Conservation (phyloP, 2,797 vertebrate species). For the Urophycis tenuis region DNA sequence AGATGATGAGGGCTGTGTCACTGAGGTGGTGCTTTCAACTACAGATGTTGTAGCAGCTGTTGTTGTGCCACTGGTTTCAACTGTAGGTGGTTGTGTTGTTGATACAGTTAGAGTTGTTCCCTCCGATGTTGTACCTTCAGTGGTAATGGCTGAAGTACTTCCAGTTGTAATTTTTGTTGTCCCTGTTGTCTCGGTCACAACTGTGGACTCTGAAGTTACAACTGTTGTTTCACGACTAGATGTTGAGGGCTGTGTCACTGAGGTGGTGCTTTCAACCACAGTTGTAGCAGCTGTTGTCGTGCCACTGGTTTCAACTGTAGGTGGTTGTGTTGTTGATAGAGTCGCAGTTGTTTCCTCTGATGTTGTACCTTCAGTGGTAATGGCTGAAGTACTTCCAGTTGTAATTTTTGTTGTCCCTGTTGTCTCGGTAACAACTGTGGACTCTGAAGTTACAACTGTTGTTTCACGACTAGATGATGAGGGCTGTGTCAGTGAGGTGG, state of each 20-base stretch:
- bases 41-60: conserved; percentile 8
- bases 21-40: background rate
- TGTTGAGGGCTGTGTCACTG: background rate
- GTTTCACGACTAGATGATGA: background rate
- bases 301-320: background rate
- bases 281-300: background rate
- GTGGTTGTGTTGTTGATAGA: conserved; percentile 3
- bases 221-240: conserved; percentile 1
- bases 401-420: background rate
- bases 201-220: background rate
- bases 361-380: background rate
- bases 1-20: background rate
- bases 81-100: conserved; percentile 3
- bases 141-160: background rate
- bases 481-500: background rate
- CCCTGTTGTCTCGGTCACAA: background rate
- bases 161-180: background rate
- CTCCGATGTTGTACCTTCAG: conserved; percentile 1
- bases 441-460: background rate
- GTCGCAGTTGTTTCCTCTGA: background rate
- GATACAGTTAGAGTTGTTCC: background rate
- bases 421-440: background rate
- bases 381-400: background rate
- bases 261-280: background rate
- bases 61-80: background rate